These are phyloP conservation scores for Kryptolebias ocellatus DNA, from an alignment of 2,797 vertebrate genomes.

Conservation along the genomic window DNA sequence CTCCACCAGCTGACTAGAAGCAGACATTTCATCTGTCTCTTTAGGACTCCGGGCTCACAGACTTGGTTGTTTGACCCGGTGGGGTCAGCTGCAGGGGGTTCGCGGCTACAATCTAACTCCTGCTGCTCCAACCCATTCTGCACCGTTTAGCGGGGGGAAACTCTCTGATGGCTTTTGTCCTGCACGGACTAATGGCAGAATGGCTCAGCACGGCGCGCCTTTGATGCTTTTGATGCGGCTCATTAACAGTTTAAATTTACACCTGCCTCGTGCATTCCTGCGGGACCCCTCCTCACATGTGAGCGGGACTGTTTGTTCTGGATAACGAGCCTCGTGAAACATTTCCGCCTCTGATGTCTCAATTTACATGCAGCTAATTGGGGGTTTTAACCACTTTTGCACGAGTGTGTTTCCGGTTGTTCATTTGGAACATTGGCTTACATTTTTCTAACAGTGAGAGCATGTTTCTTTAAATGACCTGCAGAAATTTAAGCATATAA, in stretches of 20 bases:
- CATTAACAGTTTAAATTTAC: conserved; percentile 81
- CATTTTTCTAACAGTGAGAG: no score
- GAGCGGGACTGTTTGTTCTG: conserved; percentile 63
- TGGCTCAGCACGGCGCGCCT: conserved; percentile 68
- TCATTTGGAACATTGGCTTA: background rate
- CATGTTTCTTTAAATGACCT: background rate
- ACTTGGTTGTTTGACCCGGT: conserved; percentile 36
- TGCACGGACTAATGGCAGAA: conserved; percentile 60
- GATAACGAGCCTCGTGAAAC: conserved; percentile 43
- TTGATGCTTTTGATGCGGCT: conserved; percentile 77
- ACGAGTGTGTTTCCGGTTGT: background rate
- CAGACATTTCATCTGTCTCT: conserved; percentile 61
- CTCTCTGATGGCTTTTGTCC: conserved; percentile 77
- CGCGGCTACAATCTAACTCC: conserved; percentile 66
- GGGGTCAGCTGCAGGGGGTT: conserved; percentile 64
- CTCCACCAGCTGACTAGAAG: conserved; percentile 13
- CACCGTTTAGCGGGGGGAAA: conserved; percentile 76
- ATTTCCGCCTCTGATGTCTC: conserved; percentile 40
- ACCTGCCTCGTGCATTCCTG: conserved; percentile 80
- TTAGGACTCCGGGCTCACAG: conserved; percentile 42
- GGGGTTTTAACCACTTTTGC: conserved; percentile 10
- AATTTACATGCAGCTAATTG: conserved; percentile 40
- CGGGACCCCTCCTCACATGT: conserved; percentile 50
- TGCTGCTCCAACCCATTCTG: conserved; percentile 70
- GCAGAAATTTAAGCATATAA: conserved; percentile 3